Conservation (phyloP, 2,888 invertebrate species). For the Pheosia gnoma region DNA sequence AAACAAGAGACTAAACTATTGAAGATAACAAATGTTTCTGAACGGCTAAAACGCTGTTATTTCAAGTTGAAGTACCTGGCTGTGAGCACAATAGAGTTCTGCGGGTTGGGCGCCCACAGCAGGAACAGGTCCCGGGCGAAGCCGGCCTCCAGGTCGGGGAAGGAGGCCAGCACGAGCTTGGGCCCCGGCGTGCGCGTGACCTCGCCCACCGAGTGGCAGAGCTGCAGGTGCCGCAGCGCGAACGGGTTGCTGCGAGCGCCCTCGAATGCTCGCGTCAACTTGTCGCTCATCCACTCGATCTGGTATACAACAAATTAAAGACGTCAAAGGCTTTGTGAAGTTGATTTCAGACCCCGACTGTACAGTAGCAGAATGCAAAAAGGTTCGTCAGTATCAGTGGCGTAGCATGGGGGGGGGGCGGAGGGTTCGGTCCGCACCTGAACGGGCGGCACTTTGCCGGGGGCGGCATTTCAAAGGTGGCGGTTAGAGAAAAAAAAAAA, state of each 20-base stretch:
- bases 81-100: constrained; percentile 97
- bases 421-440: too few relatives aligned
- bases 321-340: too few relatives aligned
- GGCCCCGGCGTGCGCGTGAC: constrained; percentile 88
- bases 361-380: too few relatives aligned
- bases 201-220: constrained; percentile 96
- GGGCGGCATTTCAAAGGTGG: too few relatives aligned
- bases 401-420: too few relatives aligned
- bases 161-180: constrained; percentile 97
- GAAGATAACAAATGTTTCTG: too few relatives aligned
- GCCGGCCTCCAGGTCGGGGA: constrained; percentile 97
- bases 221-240: constrained; percentile 95
- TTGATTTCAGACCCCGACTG: too few relatives aligned
- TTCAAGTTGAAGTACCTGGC: constrained; percentile 82
- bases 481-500: too few relatives aligned
- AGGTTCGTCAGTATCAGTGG: too few relatives aligned
- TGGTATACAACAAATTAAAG: constrained; percentile 47
- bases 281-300: constrained; percentile 99
- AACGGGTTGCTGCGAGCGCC: constrained; percentile 97
- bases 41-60: too few relatives aligned
- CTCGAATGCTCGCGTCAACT: constrained; percentile 96
- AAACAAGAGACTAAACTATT: too few relatives aligned
- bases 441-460: too few relatives aligned
- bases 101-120: constrained; percentile 95
- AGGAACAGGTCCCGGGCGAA: constrained; percentile 97